Conservation (phyloP, 1,140 invertebrate genomes). For the Drosophila dunni region DNA sequence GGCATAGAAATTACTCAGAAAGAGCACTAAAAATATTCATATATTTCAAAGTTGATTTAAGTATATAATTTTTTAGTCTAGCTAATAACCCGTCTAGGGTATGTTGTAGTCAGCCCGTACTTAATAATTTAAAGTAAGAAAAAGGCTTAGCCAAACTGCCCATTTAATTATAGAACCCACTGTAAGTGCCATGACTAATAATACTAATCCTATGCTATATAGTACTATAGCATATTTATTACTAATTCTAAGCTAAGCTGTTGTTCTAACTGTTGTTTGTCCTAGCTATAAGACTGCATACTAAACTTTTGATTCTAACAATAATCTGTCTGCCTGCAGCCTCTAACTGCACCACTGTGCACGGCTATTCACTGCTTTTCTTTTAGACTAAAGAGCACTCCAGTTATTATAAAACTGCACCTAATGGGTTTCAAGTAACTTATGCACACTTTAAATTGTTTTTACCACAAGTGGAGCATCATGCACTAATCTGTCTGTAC, state of each 20-base stretch:
- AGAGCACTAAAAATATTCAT: too few species aligned
- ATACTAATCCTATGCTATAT: not conserved
- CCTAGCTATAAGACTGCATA: constrained; percentile 61
- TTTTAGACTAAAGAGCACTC: constrained; percentile 16
- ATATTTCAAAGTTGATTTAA: too few species aligned
- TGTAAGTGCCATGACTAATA: not conserved
- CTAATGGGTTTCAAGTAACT: constrained; percentile 20
- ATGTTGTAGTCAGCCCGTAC: too few species aligned
- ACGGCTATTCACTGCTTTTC: constrained; percentile 60
- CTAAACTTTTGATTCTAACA: constrained; percentile 84
- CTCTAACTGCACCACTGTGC: constrained; percentile 70
- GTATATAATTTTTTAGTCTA: too few species aligned
- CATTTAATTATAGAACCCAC: too few species aligned
- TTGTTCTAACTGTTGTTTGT: constrained; percentile 58
- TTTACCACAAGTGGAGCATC: too few species aligned
- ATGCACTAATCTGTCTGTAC: constrained; percentile 5
- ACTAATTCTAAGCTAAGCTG: constrained; percentile 7
- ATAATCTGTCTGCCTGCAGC: constrained; percentile 67
- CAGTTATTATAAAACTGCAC: constrained; percentile 45
- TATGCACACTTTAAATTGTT: constrained; percentile 12
- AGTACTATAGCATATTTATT: too few species aligned
- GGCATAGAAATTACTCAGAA: too few species aligned
- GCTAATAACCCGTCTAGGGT: too few species aligned
- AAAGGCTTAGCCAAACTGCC: too few species aligned
- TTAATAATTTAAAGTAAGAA: too few species aligned